Conservation (phyloP, 2,888 invertebrate genomes). For the Drosophila eohydei region DNA sequence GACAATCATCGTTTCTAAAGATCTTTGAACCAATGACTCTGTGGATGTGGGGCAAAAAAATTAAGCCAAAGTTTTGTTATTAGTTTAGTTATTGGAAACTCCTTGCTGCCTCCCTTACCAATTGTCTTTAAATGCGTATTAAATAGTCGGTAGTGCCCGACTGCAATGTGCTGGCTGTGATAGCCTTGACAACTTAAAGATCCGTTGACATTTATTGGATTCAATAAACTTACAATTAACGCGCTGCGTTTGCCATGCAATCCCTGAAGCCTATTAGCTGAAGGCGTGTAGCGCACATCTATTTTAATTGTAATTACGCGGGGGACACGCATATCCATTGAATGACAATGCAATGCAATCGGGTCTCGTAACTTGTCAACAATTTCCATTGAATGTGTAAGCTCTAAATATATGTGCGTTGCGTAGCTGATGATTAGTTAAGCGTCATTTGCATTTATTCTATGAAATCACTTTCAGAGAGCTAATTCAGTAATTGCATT, state of each 20-base stretch:
- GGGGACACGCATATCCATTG: slow-evolving; percentile 42
- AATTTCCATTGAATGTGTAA: slow-evolving; percentile 10
- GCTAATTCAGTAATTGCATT: slow-evolving; percentile 31
- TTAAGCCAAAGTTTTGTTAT: too few relatives aligned
- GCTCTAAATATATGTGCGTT: slow-evolving; percentile 43
- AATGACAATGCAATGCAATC: slow-evolving; percentile 41
- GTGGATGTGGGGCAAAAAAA: too few relatives aligned
- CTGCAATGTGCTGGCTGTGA: neutral
- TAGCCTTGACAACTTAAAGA: slow-evolving; percentile 41
- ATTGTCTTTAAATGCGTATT: too few relatives aligned
- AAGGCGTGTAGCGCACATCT: slow-evolving; percentile 6
- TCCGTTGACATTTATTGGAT: slow-evolving; percentile 71
- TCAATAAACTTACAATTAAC: slow-evolving; percentile 73
- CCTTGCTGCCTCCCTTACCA: too few relatives aligned
- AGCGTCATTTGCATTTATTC: slow-evolving; percentile 50
- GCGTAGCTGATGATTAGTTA: slow-evolving; percentile 63
- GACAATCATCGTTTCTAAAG: too few relatives aligned
- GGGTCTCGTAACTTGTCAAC: slow-evolving; percentile 49
- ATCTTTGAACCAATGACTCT: too few relatives aligned
- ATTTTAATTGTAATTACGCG: slow-evolving; percentile 45
- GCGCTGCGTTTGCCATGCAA: slow-evolving; percentile 16
- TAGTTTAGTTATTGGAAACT: too few relatives aligned
- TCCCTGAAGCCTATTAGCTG: neutral
- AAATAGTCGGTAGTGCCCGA: neutral
- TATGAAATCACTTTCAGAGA: neutral